Conservation (phyloP, 2,888 invertebrate genomes). For the Neoascia interrupta region DNA sequence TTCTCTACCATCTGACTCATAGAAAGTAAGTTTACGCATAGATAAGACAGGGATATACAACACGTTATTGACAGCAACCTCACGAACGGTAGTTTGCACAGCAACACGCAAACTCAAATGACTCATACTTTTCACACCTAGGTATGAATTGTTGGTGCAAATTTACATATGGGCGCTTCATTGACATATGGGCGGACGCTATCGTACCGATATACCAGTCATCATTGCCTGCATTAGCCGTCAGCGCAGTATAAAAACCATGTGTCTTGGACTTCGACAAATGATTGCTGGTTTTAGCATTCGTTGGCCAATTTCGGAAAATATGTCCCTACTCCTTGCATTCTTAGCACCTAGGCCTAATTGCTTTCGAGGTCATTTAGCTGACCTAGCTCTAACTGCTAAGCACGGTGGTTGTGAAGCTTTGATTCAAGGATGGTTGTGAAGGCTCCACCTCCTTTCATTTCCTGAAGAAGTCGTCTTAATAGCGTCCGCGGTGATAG, state of each 20-base stretch:
- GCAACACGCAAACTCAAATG: not conserved
- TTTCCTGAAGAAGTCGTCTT: slow-evolving; percentile 71
- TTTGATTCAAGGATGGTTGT: not conserved
- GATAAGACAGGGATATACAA: not conserved
- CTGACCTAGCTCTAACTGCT: too few relatives aligned
- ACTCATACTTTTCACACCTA: not conserved
- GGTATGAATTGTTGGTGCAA: not conserved
- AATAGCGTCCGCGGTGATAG: slow-evolving; percentile 71
- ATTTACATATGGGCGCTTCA: not conserved
- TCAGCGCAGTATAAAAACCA: not conserved
- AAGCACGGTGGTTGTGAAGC: too few relatives aligned
- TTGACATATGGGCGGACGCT: not conserved
- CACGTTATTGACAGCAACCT: slow-evolving; percentile 4
- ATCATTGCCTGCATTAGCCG: not conserved
- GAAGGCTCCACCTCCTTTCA: not conserved
- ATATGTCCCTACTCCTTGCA: slow-evolving; percentile 18
- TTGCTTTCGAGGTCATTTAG: not conserved
- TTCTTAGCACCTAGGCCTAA: slow-evolving; percentile 20
- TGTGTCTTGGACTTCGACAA: not conserved
- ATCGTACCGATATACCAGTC: not conserved
- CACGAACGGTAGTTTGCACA: not conserved
- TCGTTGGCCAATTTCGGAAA: slow-evolving; percentile 23
- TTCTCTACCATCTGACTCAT: not conserved
- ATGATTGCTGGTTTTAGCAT: not conserved
- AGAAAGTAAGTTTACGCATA: slow-evolving; percentile 9